Evolutionary conservation across 1,140 invertebrate species (phyloP).

Genomic region (Diorhabda carinulata): DNA sequence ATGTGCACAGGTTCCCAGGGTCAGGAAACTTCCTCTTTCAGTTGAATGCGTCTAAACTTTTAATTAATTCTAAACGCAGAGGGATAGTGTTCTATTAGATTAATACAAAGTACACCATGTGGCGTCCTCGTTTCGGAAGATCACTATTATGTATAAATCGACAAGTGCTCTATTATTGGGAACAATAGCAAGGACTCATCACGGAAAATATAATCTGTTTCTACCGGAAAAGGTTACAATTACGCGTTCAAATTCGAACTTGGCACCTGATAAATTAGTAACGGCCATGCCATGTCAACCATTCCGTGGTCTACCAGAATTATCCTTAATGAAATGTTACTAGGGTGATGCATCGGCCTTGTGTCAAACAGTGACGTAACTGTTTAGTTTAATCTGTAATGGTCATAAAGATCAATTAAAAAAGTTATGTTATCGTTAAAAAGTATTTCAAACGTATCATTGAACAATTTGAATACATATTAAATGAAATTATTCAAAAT

Average conservation of each 20-base stretch:
- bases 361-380: background rate
- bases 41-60: slow-evolving; percentile 29
- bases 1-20: slow-evolving; percentile 7
- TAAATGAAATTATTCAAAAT: too few species aligned
- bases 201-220: slow-evolving; percentile 33
- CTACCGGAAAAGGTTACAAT: slow-evolving; percentile 33
- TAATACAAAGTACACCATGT: slow-evolving; percentile 38
- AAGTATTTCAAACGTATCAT: too few species aligned
- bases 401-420: too few species aligned
- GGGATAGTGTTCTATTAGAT: slow-evolving; percentile 40
- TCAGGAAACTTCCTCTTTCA: slow-evolving; percentile 8
- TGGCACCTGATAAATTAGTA: slow-evolving; percentile 40
- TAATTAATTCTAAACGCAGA: slow-evolving; percentile 39
- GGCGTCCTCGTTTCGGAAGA: slow-evolving; percentile 29
- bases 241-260: slow-evolving; percentile 31
- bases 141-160: slow-evolving; percentile 30
- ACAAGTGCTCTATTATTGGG: slow-evolving; percentile 39
- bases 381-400: background rate
- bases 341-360: background rate
- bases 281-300: slow-evolving; percentile 26
- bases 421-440: too few species aligned
- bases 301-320: slow-evolving; percentile 24
- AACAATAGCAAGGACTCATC: slow-evolving; percentile 37
- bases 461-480: too few species aligned
- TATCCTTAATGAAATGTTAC: slow-evolving; percentile 17